Base-by-base conservation (phyloP, 2,888 invertebrate species). In the Gasteruption jaculator region DNA sequence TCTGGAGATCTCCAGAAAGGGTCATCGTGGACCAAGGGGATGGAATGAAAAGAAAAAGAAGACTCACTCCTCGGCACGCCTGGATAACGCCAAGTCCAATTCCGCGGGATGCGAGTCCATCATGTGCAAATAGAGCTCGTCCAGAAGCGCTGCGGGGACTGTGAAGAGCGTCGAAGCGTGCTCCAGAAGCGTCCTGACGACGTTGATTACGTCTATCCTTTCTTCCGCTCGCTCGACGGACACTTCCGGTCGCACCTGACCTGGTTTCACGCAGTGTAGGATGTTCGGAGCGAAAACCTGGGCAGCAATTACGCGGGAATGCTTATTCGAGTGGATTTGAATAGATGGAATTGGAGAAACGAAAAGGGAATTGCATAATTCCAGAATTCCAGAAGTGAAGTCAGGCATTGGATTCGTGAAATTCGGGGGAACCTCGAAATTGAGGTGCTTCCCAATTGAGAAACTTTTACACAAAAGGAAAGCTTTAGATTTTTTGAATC, bases 261-360 rank as follows among this genome's bases (percentile, higher is more conserved):
- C 79, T 4, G 84, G 78, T 56, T 82, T 83, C 52, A 84, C 80
- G 60, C 81, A 82, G 61, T 92, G 91, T 39, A 95, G 78, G 58
- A 95, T 87, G 61, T 93, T 95, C 0, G 95, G 95, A 2, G 94
- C 94, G 71, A 95, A 91, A 25, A 95, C 81, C 69, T 70, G 41
- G 0, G 27, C 16, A 10, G 10, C 12, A n/a, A 24, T 35, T 6
- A 5, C 18, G 5, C 19, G n/a, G n/a, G n/a, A n/a, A n/a, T n/a
- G n/a, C n/a, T n/a, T n/a, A n/a, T n/a, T n/a, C n/a, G n/a, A n/a
- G n/a, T n/a, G n/a, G n/a, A n/a, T n/a, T n/a, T n/a, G n/a, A n/a
- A n/a, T n/a, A n/a, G n/a, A n/a, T n/a, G n/a, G n/a, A n/a, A n/a
- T n/a, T n/a, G n/a, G n/a, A n/a, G n/a, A n/a, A n/a, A n/a, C n/a